Conservation (phyloP, 2,888 invertebrate genomes). For the Capitulum mitella region DNA sequence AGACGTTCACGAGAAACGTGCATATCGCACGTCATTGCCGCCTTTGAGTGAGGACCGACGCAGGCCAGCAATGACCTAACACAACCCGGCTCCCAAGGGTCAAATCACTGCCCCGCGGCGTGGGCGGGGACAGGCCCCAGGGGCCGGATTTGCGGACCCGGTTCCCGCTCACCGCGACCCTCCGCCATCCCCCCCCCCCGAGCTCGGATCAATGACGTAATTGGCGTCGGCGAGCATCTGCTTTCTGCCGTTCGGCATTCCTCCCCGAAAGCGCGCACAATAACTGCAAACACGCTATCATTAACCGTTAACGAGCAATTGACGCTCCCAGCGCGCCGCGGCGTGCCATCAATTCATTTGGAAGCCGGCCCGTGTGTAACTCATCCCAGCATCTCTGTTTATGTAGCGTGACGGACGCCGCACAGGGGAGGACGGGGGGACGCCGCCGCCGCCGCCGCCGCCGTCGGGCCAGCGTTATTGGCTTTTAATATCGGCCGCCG, state of each 20-base stretch:
- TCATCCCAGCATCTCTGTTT: neutral
- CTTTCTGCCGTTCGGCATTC: neutral
- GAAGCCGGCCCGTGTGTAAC: neutral
- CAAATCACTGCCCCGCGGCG: neutral
- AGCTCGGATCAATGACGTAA: neutral
- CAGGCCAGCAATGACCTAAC: no score
- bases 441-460: neutral
- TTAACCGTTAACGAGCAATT: constrained; percentile 23
- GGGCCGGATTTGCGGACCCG: neutral
- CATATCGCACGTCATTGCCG: no score
- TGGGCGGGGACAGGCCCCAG: neutral
- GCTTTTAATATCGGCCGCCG: neutral
- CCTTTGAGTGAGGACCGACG: no score
- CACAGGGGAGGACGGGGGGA: neutral
- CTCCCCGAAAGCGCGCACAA: neutral
- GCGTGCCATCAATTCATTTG: constrained; percentile 23
- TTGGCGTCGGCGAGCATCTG: constrained; percentile 12
- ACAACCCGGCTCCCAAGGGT: neutral
- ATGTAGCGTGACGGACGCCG: neutral
- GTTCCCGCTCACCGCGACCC: neutral
- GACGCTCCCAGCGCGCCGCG: neutral
- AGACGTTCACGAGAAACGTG: no score
- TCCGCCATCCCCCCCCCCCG: neutral
- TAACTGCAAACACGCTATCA: constrained; percentile 6
- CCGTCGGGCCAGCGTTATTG: neutral